These are phyloP conservation scores for Phrixothrix hirtus DNA, from an alignment of 2,888 invertebrate species.

Conservation along the genomic window DNA sequence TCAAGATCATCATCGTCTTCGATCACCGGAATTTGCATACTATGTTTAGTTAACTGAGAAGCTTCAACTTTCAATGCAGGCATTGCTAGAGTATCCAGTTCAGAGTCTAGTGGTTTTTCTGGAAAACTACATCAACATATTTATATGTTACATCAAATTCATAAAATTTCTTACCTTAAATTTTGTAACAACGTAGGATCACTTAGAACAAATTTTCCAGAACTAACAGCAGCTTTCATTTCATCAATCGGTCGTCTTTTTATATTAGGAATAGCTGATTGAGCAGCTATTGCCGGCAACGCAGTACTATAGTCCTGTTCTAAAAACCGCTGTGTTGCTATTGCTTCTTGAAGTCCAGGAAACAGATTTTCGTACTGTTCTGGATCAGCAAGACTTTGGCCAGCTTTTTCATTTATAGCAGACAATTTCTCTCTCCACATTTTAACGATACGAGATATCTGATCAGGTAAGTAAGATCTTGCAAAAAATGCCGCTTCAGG, in stretches of 20 bases:
- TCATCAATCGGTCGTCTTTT: conserved; percentile 74
- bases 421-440: conserved; percentile 85
- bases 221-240: conserved; percentile 65
- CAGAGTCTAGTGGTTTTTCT: conserved; percentile 33
- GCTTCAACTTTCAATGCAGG: not conserved
- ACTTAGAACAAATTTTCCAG: conserved; percentile 54
- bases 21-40: not conserved
- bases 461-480: conserved; percentile 92
- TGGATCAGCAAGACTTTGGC: conserved; percentile 94
- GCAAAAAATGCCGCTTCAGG: conserved; percentile 99
- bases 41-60: not conserved
- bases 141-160: too few species aligned
- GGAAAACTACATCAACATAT: conserved; percentile 1
- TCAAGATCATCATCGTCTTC: conserved; percentile 70
- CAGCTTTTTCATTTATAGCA: conserved; percentile 84
- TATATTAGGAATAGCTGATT: conserved; percentile 61
- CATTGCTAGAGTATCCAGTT: conserved; percentile 4
- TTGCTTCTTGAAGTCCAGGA: conserved; percentile 75
- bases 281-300: conserved; percentile 65
- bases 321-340: conserved; percentile 72
- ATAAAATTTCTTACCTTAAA: too few species aligned
- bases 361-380: conserved; percentile 95
- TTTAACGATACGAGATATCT: conserved; percentile 82
- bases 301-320: conserved; percentile 55
- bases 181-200: too few species aligned